These are phyloP conservation scores for Epinotia ramella DNA, from an alignment of 2,888 invertebrate species.

Conservation along the genomic window DNA sequence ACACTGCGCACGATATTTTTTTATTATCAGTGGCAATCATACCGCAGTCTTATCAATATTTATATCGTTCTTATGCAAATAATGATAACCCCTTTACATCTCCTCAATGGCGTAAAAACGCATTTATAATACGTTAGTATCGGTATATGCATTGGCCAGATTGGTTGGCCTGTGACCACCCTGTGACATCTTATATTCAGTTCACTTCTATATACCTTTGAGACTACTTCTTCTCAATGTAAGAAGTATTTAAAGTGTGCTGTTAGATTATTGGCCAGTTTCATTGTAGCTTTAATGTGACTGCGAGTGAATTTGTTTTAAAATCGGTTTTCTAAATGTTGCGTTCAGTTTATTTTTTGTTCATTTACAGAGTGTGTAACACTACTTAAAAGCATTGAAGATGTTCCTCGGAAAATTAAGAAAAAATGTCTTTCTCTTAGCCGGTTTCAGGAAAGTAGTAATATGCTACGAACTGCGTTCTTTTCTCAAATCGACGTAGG, in stretches of 20 bases:
- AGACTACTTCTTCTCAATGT: background rate
- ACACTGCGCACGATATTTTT: constrained; percentile 37
- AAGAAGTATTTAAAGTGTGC: constrained; percentile 1
- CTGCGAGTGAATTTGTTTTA: background rate
- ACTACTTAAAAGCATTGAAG: no score
- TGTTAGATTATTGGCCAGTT: background rate
- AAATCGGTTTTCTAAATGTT: background rate
- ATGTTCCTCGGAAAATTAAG: no score
- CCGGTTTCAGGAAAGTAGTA: no score
- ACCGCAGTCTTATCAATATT: constrained; percentile 71
- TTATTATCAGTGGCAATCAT: constrained; percentile 47
- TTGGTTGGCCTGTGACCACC: constrained; percentile 52
- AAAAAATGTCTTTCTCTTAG: no score
- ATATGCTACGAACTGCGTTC: no score
- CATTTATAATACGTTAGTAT: constrained; percentile 49
- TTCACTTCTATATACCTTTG: background rate
- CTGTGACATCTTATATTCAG: background rate
- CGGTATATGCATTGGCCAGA: constrained; percentile 52
- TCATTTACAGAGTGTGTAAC: no score
- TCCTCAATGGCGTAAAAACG: background rate
- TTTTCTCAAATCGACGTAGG: no score
- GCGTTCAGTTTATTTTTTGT: background rate
- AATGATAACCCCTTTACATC: constrained; percentile 61
- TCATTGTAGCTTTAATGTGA: constrained; percentile 4
- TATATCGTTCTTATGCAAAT: constrained; percentile 74